A percentile compares a stretch with the other conserved stretches of the same genome.
Conservation (phyloP, 2,888 invertebrate genomes). For the Plagiodera versicolora region DNA sequence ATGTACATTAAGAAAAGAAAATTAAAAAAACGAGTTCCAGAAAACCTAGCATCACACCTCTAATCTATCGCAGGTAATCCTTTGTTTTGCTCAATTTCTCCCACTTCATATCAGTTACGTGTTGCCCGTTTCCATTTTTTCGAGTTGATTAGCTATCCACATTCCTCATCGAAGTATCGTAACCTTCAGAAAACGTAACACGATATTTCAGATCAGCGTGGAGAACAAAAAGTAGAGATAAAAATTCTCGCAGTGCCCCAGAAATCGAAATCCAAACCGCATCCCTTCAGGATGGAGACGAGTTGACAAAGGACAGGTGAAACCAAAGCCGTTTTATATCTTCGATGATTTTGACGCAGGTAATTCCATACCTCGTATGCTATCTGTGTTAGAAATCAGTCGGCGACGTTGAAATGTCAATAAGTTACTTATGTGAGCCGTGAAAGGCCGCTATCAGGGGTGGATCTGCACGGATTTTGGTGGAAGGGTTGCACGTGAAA, state of each 20-base stretch:
- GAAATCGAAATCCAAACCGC: conserved; percentile 35
- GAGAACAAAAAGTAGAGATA: conserved; percentile 25
- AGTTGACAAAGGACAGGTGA: conserved; percentile 52
- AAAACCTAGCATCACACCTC: no score
- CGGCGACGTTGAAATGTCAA: conserved; percentile 53
- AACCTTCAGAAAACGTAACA: background rate
- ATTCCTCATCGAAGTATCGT: background rate
- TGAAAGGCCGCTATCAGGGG: conserved; percentile 29
- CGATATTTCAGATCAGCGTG: background rate
- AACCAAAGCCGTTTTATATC: conserved; percentile 50
- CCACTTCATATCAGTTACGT: no score
- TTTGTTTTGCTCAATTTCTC: no score
- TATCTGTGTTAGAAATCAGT: conserved; percentile 55
- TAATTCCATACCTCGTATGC: conserved; percentile 51
- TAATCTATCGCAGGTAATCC: no score
- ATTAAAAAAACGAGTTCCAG: no score
- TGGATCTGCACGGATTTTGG: conserved; percentile 18
- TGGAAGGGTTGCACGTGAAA: conserved; percentile 10
- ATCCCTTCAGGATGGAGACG: conserved; percentile 32
- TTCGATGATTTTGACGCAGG: conserved; percentile 42
- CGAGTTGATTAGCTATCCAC: background rate
- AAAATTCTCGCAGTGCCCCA: conserved; percentile 26
- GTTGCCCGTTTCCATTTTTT: no score
- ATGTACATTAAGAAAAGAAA: no score
- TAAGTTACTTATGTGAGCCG: conserved; percentile 47